Conservation (phyloP, 2,113 vertebrate species). For the Trichechus manatus region DNA sequence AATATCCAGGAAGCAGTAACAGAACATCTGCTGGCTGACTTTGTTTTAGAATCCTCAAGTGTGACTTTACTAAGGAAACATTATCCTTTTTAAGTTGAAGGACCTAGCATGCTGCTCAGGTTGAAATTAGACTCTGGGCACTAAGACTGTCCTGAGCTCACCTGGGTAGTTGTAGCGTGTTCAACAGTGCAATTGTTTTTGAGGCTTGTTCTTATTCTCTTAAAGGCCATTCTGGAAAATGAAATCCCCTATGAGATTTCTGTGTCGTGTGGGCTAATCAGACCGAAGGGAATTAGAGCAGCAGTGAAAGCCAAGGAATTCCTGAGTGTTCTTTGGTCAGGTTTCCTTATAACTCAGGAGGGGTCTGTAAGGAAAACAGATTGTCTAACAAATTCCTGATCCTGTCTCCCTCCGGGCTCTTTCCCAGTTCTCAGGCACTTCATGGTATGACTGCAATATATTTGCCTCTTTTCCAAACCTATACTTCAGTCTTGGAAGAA, state of each 20-base stretch:
- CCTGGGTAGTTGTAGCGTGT: neutral
- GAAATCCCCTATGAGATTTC: slow-evolving; percentile 18
- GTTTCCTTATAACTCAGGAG: slow-evolving; percentile 59
- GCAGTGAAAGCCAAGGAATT: slow-evolving; percentile 24
- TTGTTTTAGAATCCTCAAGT: slow-evolving; percentile 58
- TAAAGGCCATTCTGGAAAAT: slow-evolving; percentile 6
- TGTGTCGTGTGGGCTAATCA: slow-evolving; percentile 14
- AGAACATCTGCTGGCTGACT: slow-evolving; percentile 74
- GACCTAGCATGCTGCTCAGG: neutral
- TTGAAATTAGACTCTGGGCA: neutral
- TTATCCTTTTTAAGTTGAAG: slow-evolving; percentile 31
- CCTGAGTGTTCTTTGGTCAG: slow-evolving; percentile 37
- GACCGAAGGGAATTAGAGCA: slow-evolving; percentile 40
- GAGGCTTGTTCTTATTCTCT: neutral
- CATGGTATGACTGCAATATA: neutral
- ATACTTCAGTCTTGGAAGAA: neutral
- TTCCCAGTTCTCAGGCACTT: slow-evolving; percentile 48
- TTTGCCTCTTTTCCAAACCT: neutral
- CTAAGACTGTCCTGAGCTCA: neutral
- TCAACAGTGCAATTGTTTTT: neutral
- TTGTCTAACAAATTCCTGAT: slow-evolving; percentile 35
- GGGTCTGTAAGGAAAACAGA: slow-evolving; percentile 66
- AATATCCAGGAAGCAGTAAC: slow-evolving; percentile 73
- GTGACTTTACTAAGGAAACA: slow-evolving; percentile 57
- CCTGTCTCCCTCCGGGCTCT: neutral